Evolutionary conservation across 1,140 invertebrate genomes (phyloP).

Genomic region (Wasmannia auropunctata): DNA sequence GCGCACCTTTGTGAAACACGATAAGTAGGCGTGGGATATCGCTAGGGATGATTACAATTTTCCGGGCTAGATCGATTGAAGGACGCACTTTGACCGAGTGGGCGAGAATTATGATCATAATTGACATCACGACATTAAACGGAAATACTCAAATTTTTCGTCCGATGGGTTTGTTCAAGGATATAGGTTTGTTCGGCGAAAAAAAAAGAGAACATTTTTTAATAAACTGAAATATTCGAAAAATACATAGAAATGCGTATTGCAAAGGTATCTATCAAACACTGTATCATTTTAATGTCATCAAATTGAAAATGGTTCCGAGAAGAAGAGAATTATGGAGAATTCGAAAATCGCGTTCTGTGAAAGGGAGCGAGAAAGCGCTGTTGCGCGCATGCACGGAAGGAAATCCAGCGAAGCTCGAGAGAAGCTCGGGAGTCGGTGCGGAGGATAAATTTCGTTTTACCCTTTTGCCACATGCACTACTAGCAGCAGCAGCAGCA

Average conservation of each 20-base stretch:
- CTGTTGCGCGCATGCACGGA: slow-evolving; percentile 48
- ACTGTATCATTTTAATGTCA: not conserved
- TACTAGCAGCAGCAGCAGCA: slow-evolving; percentile 6
- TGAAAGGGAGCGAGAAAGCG: not conserved
- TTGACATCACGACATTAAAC: not conserved
- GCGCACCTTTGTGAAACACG: slow-evolving; percentile 33
- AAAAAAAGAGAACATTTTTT: not conserved
- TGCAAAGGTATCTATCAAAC: not conserved
- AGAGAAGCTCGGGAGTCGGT: not conserved
- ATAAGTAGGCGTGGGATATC: slow-evolving; percentile 16
- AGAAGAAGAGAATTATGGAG: not conserved
- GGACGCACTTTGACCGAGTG: not conserved
- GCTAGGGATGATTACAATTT: slow-evolving; percentile 49
- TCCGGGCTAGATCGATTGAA: slow-evolving; percentile 55
- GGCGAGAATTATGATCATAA: not conserved
- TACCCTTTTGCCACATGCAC: slow-evolving; percentile 48
- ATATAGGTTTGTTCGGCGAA: no score
- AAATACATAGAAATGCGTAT: not conserved
- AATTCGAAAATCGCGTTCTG: slow-evolving; percentile 11
- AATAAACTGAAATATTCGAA: not conserved
- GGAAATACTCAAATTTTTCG: not conserved
- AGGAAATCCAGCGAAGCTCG: slow-evolving; percentile 36
- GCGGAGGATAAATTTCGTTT: slow-evolving; percentile 53
- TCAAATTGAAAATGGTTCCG: not conserved
- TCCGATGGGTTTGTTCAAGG: not conserved